Percentiles rank a stretch among this genome's conserved stretches.
Evolutionary conservation across 2,888 invertebrate species (phyloP).

Genomic region (Eupithecia centaureata): DNA sequence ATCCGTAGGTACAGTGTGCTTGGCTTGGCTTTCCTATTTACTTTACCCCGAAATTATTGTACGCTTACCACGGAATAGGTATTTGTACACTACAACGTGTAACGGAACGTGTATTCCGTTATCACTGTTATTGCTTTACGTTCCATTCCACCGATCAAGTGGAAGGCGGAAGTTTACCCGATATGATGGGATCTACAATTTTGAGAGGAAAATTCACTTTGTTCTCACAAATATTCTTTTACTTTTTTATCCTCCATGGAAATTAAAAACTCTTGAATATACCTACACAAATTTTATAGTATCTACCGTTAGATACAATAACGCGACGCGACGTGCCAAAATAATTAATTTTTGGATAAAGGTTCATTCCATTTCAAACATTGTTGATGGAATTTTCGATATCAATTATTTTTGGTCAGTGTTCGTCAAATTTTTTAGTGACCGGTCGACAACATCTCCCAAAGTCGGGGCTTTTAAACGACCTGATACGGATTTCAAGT

Average conservation of each 20-base stretch:
- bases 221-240: background rate
- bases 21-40: conserved; percentile 6
- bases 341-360: background rate
- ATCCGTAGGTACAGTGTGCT: background rate
- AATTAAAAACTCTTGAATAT: too few species aligned
- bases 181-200: conserved; percentile 5
- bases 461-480: conserved; percentile 11
- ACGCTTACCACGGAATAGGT: background rate
- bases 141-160: conserved; percentile 3
- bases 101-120: background rate
- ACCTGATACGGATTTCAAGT: conserved; percentile 13
- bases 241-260: background rate
- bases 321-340: background rate
- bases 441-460: background rate
- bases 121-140: conserved; percentile 4
- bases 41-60: background rate
- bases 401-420: background rate
- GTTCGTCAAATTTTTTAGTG: background rate
- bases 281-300: too few species aligned
- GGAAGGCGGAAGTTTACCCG: conserved; percentile 12
- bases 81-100: background rate
- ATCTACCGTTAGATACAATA: too few species aligned
- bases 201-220: background rate
- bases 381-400: too few species aligned
- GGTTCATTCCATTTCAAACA: too few species aligned